Conservation (phyloP, 2,888 invertebrate genomes). For the Pterostichus niger region DNA sequence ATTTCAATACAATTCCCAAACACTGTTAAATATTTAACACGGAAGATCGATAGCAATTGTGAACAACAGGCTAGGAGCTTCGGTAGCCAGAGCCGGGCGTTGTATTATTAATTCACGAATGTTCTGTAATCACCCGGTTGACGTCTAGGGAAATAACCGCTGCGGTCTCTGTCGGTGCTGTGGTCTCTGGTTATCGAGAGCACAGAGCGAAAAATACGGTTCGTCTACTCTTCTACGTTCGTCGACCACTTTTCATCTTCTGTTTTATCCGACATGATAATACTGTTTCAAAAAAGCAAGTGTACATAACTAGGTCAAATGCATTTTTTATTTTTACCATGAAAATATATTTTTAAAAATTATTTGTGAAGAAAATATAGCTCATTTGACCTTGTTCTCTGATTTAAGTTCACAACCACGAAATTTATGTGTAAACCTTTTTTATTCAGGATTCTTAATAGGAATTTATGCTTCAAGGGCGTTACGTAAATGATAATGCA, state of each 20-base stretch:
- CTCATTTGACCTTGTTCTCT: too few species aligned
- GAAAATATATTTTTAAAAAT: too few species aligned
- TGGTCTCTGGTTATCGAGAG: constrained; percentile 31
- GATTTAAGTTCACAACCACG: too few species aligned
- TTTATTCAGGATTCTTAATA: too few species aligned
- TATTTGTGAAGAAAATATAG: too few species aligned
- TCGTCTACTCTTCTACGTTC: constrained; percentile 17
- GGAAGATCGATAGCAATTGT: constrained; percentile 66
- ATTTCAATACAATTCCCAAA: constrained; percentile 65
- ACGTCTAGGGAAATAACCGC: constrained; percentile 66
- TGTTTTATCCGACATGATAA: too few species aligned
- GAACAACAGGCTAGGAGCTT: constrained; percentile 54
- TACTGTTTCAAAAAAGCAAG: too few species aligned
- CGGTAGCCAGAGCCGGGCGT: constrained; percentile 24
- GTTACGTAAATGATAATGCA: too few species aligned
- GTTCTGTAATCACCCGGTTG: constrained; percentile 65
- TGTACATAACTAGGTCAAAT: too few species aligned
- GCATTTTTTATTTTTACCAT: too few species aligned
- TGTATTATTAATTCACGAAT: constrained; percentile 66
- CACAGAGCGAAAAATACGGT: constrained; percentile 21
- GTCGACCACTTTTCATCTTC: background rate
- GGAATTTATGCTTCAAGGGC: too few species aligned
- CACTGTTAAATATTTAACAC: constrained; percentile 61
- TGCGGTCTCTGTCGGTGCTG: constrained; percentile 26
- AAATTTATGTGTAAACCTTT: too few species aligned